Conservation (phyloP, 2,797 vertebrate species). For the Enteromius fasciolatus region DNA sequence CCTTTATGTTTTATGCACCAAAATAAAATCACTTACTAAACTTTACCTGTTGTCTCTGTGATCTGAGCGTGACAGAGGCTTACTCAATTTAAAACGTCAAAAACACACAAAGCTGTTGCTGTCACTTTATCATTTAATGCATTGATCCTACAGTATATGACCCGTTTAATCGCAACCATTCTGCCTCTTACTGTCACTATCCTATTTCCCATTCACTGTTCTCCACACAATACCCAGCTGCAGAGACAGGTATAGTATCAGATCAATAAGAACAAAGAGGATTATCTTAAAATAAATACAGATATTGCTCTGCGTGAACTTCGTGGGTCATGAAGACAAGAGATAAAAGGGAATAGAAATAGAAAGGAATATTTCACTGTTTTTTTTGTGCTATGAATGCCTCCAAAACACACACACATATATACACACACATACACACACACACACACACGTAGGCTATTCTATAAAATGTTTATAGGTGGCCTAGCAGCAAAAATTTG, state of each 20-base stretch:
- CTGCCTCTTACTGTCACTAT: neutral
- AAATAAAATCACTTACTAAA: too few relatives aligned
- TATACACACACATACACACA: too few relatives aligned
- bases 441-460: neutral
- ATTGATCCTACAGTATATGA: neutral
- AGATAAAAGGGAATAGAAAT: conserved; percentile 9
- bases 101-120: neutral
- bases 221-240: neutral
- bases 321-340: neutral
- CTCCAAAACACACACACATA: neutral
- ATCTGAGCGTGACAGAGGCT: too few relatives aligned
- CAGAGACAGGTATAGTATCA: neutral
- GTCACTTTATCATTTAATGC: neutral
- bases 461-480: neutral
- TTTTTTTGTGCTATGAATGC: neutral
- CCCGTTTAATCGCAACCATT: neutral
- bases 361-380: too few relatives aligned
- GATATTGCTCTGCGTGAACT: neutral
- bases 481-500: neutral
- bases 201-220: neutral
- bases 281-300: conserved; percentile 12
- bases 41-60: too few relatives aligned
- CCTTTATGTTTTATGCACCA: too few relatives aligned
- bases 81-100: neutral
- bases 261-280: neutral